Base-by-base conservation (phyloP, 2,113 vertebrate genomes). In the Hipposideros armiger region DNA sequence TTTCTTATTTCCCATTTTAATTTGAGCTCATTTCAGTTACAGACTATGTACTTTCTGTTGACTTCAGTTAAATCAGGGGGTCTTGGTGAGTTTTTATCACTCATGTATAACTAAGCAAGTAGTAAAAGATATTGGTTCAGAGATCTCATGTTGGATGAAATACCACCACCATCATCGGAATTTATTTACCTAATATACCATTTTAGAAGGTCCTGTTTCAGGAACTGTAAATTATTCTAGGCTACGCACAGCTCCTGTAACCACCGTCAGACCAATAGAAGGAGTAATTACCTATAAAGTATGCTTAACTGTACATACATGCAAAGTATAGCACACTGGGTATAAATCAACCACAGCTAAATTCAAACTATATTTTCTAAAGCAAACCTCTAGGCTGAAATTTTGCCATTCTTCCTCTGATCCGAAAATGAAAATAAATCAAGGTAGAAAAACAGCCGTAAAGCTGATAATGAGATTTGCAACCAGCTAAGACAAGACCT, bases 351-450 rank as follows among this genome's bases (percentile, higher is more conserved):
- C 77, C 80, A 26, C 32, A 72, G 92, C 58, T 32, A 42, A 30
- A 66, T 70, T 82, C 87, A 36, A 45, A 73, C 42, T 77, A 87
- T 66, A 5, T 78, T 95, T 94, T 73, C 77, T 58, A 82, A 66
- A 82, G 96, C 54, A 91, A 96, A 80, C n/a, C 67, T 83, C 90
- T 15, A 85, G 90, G 87, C 67, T 90, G 36, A 30, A n/a, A 28
- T 91, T 92, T 93, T 86, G 20, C 85, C 58, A 32, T 83, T 95
- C 76, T 96, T 97, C 66, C 56, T 82, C 73, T 50, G 73, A 92
- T 95, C n/a, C 84, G 86, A 94, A 96, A 85, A 87, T 74, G 93
- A 92, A 94, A 96, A 74, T 92, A 89, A 91, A 92, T 95, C 76
- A 90, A 91, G 50, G 58, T 3, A 78, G 62, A 50, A 70, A 96